phyloP scores from a whole-genome alignment of 2,797 vertebrate species.

The Serranus cabrilla region DNA sequence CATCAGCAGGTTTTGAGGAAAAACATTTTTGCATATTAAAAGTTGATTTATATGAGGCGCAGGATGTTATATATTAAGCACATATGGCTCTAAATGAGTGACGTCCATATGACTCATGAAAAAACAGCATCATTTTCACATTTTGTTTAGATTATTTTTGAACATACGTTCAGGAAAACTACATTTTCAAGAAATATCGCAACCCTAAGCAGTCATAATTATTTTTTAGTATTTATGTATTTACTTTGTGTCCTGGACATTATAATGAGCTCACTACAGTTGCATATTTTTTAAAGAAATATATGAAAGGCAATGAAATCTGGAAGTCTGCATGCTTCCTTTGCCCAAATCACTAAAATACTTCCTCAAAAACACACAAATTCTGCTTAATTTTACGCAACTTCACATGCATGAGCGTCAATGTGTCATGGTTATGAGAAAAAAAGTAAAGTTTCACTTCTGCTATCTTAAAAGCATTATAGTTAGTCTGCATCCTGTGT shows the following conservation, averaged over 20 bases:
- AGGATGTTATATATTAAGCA: no score
- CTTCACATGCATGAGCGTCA: not conserved
- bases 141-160: no score
- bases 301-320: not conserved
- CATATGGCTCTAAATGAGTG: no score
- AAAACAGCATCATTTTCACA: no score
- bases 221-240: not conserved
- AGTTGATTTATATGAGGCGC: no score
- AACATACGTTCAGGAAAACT: no score
- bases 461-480: no score
- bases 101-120: no score
- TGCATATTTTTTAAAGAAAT: no score
- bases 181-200: no score
- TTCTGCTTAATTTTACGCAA: not conserved
- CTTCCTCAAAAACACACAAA: constrained; percentile 12
- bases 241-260: not conserved
- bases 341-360: not conserved
- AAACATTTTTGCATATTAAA: no score
- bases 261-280: not conserved
- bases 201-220: not conserved
- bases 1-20: not conserved
- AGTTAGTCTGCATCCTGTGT: not conserved
- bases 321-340: not conserved
- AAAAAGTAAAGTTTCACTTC: constrained; percentile 6
- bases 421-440: not conserved